These are phyloP conservation scores for Eremobia ochroleuca DNA, from an alignment of 2,888 invertebrate species.

Conservation along the genomic window DNA sequence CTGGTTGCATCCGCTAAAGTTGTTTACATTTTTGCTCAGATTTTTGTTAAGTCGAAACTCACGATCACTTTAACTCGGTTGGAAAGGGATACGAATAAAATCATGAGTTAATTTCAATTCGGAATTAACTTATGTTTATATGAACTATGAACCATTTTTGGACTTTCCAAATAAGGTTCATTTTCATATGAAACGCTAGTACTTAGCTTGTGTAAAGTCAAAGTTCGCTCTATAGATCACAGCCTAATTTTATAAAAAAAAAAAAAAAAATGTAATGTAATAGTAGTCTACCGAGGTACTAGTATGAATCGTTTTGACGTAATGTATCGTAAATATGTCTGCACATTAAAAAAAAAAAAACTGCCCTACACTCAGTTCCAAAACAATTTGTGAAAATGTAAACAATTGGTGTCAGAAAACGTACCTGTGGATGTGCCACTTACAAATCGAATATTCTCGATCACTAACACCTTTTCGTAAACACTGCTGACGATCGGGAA, in stretches of 20 bases:
- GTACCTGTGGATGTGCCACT: not conserved
- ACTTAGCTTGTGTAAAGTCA: not conserved
- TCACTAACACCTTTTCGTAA: too few species aligned
- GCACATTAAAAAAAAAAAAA: not conserved
- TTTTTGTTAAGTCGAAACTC: too few species aligned
- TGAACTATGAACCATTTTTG: too few species aligned
- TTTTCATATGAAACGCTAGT: not conserved
- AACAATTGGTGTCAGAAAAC: too few species aligned
- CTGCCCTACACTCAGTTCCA: not conserved
- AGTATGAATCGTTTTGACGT: conserved; percentile 2
- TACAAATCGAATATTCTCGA: not conserved
- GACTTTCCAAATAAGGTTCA: not conserved
- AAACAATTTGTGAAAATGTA: not conserved
- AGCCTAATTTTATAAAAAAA: not conserved
- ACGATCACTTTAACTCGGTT: too few species aligned
- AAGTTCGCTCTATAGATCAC: not conserved
- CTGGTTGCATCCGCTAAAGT: too few species aligned
- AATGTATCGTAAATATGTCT: not conserved
- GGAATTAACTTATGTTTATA: too few species aligned
- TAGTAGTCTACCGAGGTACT: not conserved
- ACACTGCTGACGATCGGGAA: too few species aligned
- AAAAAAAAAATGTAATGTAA: not conserved
- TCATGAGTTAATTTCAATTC: not conserved
- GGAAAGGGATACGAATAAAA: not conserved
- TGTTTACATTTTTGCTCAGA: too few species aligned